phyloP scores from a whole-genome alignment of 2,113 vertebrate species.

The Menidia beryllina region DNA sequence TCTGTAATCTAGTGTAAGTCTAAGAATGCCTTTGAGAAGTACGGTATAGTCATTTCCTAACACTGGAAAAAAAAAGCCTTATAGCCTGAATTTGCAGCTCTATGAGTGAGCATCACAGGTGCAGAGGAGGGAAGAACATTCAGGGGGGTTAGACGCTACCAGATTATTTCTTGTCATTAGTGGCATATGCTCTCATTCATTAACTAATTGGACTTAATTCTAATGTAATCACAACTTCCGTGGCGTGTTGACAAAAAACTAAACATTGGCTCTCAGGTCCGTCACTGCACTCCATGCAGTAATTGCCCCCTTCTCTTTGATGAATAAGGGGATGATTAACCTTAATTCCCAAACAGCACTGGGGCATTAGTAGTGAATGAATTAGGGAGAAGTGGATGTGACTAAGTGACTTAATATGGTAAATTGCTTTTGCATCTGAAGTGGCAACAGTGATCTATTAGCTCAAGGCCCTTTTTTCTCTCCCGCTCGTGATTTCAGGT shows the following conservation, averaged over 20 bases:
- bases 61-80: too few species aligned
- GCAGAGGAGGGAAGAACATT: constrained; percentile 17
- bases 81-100: neutral
- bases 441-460: constrained; percentile 72
- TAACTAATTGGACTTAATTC: constrained; percentile 88
- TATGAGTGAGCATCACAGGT: neutral
- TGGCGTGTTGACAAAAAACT: constrained; percentile 77
- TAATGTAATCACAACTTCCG: constrained; percentile 86
- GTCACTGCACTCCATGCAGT: constrained; percentile 83
- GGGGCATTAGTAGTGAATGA: constrained; percentile 91
- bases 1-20: too few species aligned
- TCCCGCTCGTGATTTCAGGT: constrained; percentile 55
- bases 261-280: constrained; percentile 79
- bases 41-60: too few species aligned
- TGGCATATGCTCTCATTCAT: constrained; percentile 79
- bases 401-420: constrained; percentile 91
- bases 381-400: constrained; percentile 88
- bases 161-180: constrained; percentile 71
- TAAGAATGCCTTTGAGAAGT: too few species aligned
- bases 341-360: constrained; percentile 91
- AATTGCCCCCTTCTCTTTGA: constrained; percentile 90
- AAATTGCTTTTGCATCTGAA: constrained; percentile 83
- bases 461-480: constrained; percentile 68
- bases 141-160: constrained; percentile 24
- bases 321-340: constrained; percentile 96